Conservation (phyloP, 1,140 invertebrate species). For the Acromyrmex echinatior region DNA sequence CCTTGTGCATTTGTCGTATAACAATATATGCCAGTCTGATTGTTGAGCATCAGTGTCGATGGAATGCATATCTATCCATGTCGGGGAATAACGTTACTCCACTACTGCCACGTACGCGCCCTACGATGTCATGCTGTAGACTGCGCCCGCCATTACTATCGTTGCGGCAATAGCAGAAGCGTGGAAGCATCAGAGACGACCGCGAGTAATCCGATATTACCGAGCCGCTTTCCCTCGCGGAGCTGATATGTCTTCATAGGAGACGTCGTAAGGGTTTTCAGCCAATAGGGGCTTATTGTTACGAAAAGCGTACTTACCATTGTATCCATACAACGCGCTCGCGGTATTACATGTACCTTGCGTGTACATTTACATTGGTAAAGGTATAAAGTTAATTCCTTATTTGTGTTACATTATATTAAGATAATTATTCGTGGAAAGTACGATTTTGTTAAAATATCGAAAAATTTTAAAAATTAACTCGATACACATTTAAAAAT, state of each 20-base stretch:
- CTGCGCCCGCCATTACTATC: slow-evolving; percentile 65
- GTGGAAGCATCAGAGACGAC: slow-evolving; percentile 69
- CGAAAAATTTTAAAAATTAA: no score
- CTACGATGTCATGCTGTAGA: slow-evolving; percentile 47
- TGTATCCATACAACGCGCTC: slow-evolving; percentile 37
- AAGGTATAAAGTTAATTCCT: slow-evolving; percentile 14
- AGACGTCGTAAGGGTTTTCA: slow-evolving; percentile 71
- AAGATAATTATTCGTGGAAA: background rate
- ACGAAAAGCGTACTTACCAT: slow-evolving; percentile 61
- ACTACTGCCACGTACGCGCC: slow-evolving; percentile 44
- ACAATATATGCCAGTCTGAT: slow-evolving; percentile 38
- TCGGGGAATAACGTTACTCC: slow-evolving; percentile 79
- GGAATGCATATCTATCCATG: slow-evolving; percentile 78
- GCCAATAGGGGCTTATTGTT: slow-evolving; percentile 61
- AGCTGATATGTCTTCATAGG: slow-evolving; percentile 64
- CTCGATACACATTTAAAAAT: no score
- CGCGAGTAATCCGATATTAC: slow-evolving; percentile 83
- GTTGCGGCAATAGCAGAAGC: slow-evolving; percentile 62
- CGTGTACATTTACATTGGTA: background rate
- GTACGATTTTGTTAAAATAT: no score
- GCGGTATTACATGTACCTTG: slow-evolving; percentile 23
- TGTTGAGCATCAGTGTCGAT: slow-evolving; percentile 67
- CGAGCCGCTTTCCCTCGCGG: slow-evolving; percentile 73
- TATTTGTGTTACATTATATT: background rate
- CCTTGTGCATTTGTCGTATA: slow-evolving; percentile 11